A percentile compares a stretch with the other conserved stretches of the same genome.
phyloP scores from a whole-genome alignment of 2,797 vertebrate genomes.

The Enteromius trimaculatus region DNA sequence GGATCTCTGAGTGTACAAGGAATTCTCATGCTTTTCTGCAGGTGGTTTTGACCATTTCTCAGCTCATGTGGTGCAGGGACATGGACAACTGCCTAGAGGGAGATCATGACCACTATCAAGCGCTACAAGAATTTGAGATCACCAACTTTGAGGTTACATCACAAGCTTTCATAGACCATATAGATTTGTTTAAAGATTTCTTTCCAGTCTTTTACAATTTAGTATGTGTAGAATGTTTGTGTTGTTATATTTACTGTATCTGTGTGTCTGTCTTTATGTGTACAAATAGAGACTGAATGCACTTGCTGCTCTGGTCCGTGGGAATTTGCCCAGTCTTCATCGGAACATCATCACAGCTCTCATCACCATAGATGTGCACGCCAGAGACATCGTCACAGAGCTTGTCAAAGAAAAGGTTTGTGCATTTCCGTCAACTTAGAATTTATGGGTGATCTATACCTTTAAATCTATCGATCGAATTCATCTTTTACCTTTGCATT shows the following conservation, averaged over 20 bases:
- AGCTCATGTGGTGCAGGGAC: slow-evolving; percentile 89
- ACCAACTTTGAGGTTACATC: slow-evolving; percentile 79
- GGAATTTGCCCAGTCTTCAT: slow-evolving; percentile 82
- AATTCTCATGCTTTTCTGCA: slow-evolving; percentile 59
- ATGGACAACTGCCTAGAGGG: slow-evolving; percentile 81
- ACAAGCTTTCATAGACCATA: background rate
- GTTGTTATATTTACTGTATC: background rate
- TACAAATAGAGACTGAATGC: slow-evolving; percentile 82
- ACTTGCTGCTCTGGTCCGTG: slow-evolving; percentile 84
- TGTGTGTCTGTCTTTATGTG: slow-evolving; percentile 36
- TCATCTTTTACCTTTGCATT: background rate
- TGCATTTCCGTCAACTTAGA: background rate
- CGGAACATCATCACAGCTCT: slow-evolving; percentile 88
- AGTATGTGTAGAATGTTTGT: background rate
- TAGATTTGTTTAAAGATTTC: background rate
- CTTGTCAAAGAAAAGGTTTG: slow-evolving; percentile 81
- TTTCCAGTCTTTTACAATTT: background rate
- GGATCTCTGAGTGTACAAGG: slow-evolving; percentile 3
- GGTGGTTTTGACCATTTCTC: slow-evolving; percentile 89
- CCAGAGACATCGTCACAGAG: slow-evolving; percentile 87
- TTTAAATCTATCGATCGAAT: background rate
- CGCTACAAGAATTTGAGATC: slow-evolving; percentile 81
- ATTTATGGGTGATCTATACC: background rate
- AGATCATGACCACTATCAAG: slow-evolving; percentile 72
- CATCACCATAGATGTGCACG: slow-evolving; percentile 88